Base-by-base conservation (phyloP, 2,797 vertebrate genomes). In the Otolemur crassicaudatus region DNA sequence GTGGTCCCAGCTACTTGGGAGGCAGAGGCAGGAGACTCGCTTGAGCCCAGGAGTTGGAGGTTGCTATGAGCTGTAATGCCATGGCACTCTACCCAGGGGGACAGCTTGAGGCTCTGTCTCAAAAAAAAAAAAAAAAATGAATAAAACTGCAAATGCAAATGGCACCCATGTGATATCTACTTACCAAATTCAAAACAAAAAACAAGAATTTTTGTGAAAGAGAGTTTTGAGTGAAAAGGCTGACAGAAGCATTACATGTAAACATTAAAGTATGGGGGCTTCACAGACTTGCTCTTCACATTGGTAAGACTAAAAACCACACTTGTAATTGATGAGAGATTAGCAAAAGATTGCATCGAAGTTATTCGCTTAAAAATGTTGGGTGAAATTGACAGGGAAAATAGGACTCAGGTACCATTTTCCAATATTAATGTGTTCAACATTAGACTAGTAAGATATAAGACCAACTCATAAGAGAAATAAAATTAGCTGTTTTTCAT, bases 131-230 rank as follows among this genome's bases (percentile, higher is more conserved):
- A n/a, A n/a, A n/a, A n/a, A n/a, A n/a, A 40, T 40, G 40, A 40
- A 40, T 85, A 73, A 87, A 69, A 37, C 37, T 25, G 37, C 56
- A 8, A 80, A n/a, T 86, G 46, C 63, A 87, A 91, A 34, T 67
- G 61, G 20, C 43, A n/a, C 27, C 27, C 40, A 87, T 22, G 22
- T 70, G 81, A 53, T 70, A 60, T 63, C 84, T 72, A 81, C 70
- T 86, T 65, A 46, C 46, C 13, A 91, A 91, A 87, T 70, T 69
- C 31, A 87, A 70, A 70, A 90, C 22, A 67, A 81, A 90, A 90
- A 79, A 87, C 49, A 31, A 17, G 7, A 79, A 87, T 60, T 79
- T 89, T 88, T 73, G 69, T 75, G 53, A 85, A 11, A 81, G 23
- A 81, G 23, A 73, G 9, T 46, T 90, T 67, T 90, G 60, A 87